Conservation (phyloP, 2,888 invertebrate genomes). For the Tipula confusa region DNA sequence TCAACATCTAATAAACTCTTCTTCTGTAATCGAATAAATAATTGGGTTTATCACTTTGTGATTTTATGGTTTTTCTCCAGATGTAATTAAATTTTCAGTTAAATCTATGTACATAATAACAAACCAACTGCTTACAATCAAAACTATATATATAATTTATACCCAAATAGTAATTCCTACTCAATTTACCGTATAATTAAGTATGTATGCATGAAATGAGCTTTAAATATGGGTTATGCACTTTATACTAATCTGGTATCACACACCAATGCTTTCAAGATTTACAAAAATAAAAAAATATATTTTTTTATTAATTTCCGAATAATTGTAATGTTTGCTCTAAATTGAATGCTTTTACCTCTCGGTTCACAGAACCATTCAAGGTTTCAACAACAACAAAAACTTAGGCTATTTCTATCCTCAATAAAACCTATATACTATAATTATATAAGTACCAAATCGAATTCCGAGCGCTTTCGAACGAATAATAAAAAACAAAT, state of each 20-base stretch:
- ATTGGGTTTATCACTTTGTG: no score
- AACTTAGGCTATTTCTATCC: background rate
- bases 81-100: background rate
- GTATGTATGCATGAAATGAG: background rate
- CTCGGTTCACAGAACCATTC: background rate
- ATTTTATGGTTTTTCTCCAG: no score
- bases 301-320: background rate
- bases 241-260: background rate
- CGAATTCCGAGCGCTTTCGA: background rate
- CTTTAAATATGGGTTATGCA: background rate
- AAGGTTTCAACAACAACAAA: slow-evolving; percentile 13
- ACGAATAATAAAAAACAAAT: background rate
- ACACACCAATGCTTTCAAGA: background rate
- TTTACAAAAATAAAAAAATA: background rate
- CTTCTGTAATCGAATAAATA: background rate
- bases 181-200: background rate
- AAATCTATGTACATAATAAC: background rate
- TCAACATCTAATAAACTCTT: background rate
- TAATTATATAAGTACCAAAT: background rate
- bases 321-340: background rate
- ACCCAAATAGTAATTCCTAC: background rate
- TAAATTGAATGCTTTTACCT: background rate
- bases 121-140: background rate
- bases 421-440: background rate
- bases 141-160: background rate